phyloP scores from a whole-genome alignment of 2,888 invertebrate species.

The Hipparchia semele region DNA sequence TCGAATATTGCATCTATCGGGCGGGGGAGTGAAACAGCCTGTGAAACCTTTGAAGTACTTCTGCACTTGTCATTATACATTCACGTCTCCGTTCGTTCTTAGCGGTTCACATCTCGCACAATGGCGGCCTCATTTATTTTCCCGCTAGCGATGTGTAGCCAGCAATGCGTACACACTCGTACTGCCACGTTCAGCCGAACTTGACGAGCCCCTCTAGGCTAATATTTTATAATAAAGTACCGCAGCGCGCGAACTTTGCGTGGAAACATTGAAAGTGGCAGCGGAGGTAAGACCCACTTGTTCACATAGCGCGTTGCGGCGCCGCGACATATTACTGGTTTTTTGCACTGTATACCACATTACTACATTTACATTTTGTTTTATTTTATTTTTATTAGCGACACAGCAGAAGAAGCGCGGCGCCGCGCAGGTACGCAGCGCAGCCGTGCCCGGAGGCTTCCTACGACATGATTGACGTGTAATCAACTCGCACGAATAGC shows the following conservation, averaged over 20 bases:
- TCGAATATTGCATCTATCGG: background rate
- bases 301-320: too few relatives aligned
- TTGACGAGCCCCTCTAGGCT: constrained; percentile 1
- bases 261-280: background rate
- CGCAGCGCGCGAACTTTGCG: background rate
- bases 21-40: background rate
- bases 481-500: too few relatives aligned
- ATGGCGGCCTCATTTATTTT: constrained; percentile 1
- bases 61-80: background rate
- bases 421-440: too few relatives aligned
- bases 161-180: background rate
- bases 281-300: too few relatives aligned
- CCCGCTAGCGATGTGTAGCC: background rate
- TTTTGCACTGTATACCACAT: too few relatives aligned
- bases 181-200: background rate
- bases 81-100: background rate
- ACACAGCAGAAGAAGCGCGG: too few relatives aligned
- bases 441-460: too few relatives aligned
- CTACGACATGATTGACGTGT: too few relatives aligned
- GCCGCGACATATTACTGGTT: too few relatives aligned
- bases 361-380: too few relatives aligned
- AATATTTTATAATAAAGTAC: background rate
- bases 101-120: background rate
- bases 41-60: background rate
- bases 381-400: too few relatives aligned